A percentile compares a stretch with the other conserved stretches of the same genome.
These are phyloP conservation scores for Setipinna tenuifilis DNA, from an alignment of 2,797 vertebrate genomes.

Conservation along the genomic window DNA sequence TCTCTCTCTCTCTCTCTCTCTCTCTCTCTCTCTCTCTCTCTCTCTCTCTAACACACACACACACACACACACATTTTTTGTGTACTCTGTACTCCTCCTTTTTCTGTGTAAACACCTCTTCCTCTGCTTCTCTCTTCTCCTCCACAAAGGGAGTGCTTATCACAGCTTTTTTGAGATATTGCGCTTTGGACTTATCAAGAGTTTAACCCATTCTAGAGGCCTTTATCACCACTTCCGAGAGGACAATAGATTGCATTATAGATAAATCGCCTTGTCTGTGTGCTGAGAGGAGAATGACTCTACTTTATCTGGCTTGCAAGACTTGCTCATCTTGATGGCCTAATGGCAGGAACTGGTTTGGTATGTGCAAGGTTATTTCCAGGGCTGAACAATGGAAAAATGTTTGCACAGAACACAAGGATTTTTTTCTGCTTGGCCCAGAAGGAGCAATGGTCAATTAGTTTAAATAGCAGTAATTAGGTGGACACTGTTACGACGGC, in stretches of 20 bases:
- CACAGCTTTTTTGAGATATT: neutral
- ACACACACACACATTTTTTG: neutral
- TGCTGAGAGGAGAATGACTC: neutral
- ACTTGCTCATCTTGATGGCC: conserved; percentile 50
- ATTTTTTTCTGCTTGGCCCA: neutral
- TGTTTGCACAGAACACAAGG: neutral
- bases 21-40: no score
- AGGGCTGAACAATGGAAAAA: neutral
- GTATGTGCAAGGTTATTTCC: conserved; percentile 44
- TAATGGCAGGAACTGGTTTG: conserved; percentile 48
- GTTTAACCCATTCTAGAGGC: neutral
- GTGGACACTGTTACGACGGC: neutral
- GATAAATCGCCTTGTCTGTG: neutral
- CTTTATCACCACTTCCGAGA: neutral
- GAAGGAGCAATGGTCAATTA: neutral
- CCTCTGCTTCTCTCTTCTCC: neutral
- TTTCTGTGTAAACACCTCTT: neutral
- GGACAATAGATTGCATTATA: conserved; percentile 19
- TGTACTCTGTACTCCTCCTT: neutral
- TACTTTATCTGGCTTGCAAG: conserved; percentile 33
- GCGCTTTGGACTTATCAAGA: neutral
- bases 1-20: no score
- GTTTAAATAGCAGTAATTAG: conserved; percentile 21
- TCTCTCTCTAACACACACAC: no score
- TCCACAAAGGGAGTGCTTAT: neutral